Base-by-base conservation (phyloP, 1,140 invertebrate species). In the Dendrolimus punctatus region DNA sequence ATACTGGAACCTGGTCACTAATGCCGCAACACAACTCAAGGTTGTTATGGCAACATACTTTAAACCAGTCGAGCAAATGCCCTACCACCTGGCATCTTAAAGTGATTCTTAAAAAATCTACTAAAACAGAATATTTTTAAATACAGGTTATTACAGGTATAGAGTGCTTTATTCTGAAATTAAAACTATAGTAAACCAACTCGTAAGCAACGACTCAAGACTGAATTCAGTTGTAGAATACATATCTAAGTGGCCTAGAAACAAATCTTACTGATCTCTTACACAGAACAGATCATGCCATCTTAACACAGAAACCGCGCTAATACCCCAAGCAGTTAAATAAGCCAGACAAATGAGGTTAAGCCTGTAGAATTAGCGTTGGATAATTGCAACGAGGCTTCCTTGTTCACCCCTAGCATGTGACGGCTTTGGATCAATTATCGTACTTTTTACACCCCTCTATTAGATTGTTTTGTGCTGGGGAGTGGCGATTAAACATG, bases 361-460 rank as follows among this genome's bases (percentile, higher is more conserved):
- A 68, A 71, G 65, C 57, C 53, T 60, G 57, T 60, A 53, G 68
- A 62, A 70, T 72, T 75, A 72, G 62, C 47, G 57, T 53, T 53
- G 40, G 59, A 62, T 71, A 71, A 73, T 73, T 71, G 66, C 53
- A 44, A 7, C 40, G 43, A 41, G 5, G 38, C 40, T 8, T 45
- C 55, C 51, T 55, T 38, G 44, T 9, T 39, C 40, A 49, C 46
- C 46, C 46, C 49, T 45, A 23, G 40, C 40, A 55, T 38, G 45
- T 48, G 46, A 45, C 42, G 57, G 68, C 51, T 65, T 57, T 58
- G 46, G 46, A 47, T 42, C 55, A 67, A 69, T 68, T 66, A 60
- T 45, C 49, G 49, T 60, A 62, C 51, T 66, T 65, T 64, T 65
- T 60, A 49, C 56, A 53, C 40, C 56, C 55, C 46, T 36, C 36